Conservation (phyloP, 2,113 vertebrate species). For the Corapipo altera region DNA sequence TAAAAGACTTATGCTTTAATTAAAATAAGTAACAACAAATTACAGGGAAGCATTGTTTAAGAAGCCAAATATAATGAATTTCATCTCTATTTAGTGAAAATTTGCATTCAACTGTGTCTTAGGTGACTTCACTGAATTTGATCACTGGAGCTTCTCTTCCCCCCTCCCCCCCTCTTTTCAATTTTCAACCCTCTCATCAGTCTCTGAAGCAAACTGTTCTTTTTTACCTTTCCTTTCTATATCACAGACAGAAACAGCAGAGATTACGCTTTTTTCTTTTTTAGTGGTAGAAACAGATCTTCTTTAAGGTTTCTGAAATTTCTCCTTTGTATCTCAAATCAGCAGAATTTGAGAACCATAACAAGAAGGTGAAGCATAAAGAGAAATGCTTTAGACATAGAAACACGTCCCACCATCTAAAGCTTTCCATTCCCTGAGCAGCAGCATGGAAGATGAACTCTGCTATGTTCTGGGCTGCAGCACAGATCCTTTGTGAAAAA, state of each 20-base stretch:
- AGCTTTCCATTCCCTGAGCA: neutral
- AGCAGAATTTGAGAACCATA: conserved; percentile 25
- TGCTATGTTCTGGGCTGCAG: neutral
- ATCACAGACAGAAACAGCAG: neutral
- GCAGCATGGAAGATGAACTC: neutral
- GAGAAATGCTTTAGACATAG: neutral
- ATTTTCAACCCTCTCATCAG: neutral
- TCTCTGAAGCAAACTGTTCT: neutral
- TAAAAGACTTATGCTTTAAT: neutral
- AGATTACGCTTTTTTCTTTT: neutral
- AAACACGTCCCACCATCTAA: neutral
- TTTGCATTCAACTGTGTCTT: neutral
- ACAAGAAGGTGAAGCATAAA: conserved; percentile 23
- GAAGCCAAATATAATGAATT: neutral
- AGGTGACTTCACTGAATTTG: neutral
- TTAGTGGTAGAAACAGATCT: conserved; percentile 13
- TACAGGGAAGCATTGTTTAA: neutral
- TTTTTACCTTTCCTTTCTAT: conserved; percentile 5
- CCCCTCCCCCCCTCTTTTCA: neutral
- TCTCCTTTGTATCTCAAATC: conserved; percentile 44
- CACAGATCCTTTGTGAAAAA: neutral
- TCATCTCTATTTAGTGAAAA: neutral
- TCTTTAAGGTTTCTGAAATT: conserved; percentile 40
- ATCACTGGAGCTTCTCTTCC: neutral
- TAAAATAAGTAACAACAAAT: neutral